Evolutionary conservation across 2,797 vertebrate genomes (phyloP).

Genomic region (Chelon labrosus): DNA sequence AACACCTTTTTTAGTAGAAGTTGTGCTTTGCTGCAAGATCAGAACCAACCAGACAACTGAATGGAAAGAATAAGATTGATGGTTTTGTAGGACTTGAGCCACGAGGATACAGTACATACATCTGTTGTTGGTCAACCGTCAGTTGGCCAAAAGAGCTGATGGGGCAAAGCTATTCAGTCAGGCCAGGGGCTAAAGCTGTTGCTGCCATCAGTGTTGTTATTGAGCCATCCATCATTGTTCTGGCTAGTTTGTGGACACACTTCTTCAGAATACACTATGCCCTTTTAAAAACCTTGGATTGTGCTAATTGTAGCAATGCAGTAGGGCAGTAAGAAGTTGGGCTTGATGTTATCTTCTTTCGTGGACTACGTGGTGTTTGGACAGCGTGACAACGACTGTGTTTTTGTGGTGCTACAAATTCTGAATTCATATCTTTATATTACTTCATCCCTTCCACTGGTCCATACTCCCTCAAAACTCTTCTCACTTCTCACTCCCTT

Average conservation of each 20-base stretch:
- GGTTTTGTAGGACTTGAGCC: slow-evolving; percentile 28
- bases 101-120: slow-evolving; percentile 37
- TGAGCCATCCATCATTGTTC: slow-evolving; percentile 47
- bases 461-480: too few relatives aligned
- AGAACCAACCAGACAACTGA: slow-evolving; percentile 29
- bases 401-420: neutral
- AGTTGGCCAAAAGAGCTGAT: slow-evolving; percentile 34
- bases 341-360: neutral
- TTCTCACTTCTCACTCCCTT: too few relatives aligned
- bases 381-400: neutral
- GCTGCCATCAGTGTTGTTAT: slow-evolving; percentile 36
- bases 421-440: neutral
- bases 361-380: neutral
- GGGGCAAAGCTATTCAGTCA: slow-evolving; percentile 19
- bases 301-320: neutral
- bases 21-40: slow-evolving; percentile 13
- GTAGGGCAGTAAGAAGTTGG: neutral
- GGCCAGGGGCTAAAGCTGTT: slow-evolving; percentile 16
- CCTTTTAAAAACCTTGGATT: neutral
- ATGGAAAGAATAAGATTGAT: slow-evolving; percentile 44
- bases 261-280: slow-evolving; percentile 7
- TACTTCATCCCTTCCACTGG: neutral
- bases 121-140: slow-evolving; percentile 41
- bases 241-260: slow-evolving; percentile 11
- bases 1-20: neutral